Evolutionary conservation across 37 sponge, comb jelly and placozoan genomes (phyloP).

Genomic region (Hexactinellida sp.): DNA sequence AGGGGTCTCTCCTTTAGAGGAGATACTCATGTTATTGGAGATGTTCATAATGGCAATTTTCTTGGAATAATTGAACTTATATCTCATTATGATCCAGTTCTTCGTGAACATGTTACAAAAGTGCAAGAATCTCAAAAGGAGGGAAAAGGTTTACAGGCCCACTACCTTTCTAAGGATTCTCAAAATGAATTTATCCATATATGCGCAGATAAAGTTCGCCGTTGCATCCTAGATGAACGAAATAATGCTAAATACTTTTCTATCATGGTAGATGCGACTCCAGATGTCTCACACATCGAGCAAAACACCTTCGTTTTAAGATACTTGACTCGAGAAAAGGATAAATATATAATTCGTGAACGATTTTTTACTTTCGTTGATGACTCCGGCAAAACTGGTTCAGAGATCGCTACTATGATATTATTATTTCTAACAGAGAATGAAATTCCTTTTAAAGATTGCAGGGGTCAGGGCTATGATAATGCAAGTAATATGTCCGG

Average conservation of each 20-base stretch:
- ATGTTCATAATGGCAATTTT: conserved; percentile 17
- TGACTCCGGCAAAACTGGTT: conserved; percentile 18
- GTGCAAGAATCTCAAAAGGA: conserved; percentile 7
- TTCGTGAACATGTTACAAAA: conserved; percentile 14
- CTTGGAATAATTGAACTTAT: conserved; percentile 17
- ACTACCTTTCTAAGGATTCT: conserved; percentile 8
- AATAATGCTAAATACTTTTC: conserved; percentile 23
- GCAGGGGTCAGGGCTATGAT: conserved; percentile 15
- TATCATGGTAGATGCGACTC: conserved; percentile 25
- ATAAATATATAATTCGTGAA: conserved; percentile 19
- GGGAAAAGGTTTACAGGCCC: conserved; percentile 10
- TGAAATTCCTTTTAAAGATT: conserved; percentile 20
- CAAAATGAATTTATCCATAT: conserved; percentile 14
- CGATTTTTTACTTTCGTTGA: conserved; percentile 25
- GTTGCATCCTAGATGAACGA: not conserved
- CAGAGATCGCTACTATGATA: conserved; percentile 19
- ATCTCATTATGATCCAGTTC: conserved; percentile 15
- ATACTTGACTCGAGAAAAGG: conserved; percentile 16
- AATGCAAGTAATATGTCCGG: conserved; percentile 22
- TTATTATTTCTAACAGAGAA: conserved; percentile 16
- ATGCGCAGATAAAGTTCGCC: conserved; percentile 18
- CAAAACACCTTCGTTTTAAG: conserved; percentile 21
- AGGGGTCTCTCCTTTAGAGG: not conserved
- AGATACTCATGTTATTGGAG: conserved; percentile 14
- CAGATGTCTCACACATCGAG: conserved; percentile 21